phyloP scores from a whole-genome alignment of 2,888 invertebrate genomes.

The Smittia aterrima region DNA sequence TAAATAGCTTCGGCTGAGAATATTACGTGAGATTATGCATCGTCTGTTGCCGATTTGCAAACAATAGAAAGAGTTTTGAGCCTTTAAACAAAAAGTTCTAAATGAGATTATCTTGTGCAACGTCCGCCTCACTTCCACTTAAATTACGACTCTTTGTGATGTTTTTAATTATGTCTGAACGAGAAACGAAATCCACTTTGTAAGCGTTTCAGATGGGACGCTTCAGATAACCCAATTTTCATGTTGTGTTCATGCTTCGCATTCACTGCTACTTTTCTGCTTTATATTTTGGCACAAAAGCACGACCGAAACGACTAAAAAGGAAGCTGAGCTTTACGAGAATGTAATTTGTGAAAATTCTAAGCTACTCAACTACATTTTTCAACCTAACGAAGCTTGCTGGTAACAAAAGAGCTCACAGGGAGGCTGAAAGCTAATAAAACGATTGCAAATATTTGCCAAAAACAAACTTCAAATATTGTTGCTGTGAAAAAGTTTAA shows the following conservation, averaged over 20 bases:
- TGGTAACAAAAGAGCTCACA: background rate
- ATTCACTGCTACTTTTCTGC: background rate
- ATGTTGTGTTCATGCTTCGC: background rate
- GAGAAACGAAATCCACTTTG: background rate
- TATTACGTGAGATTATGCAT: too few species aligned
- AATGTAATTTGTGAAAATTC: slow-evolving; percentile 34
- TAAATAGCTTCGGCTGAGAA: too few species aligned
- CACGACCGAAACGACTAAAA: background rate
- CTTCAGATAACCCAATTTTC: background rate
- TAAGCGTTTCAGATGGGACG: background rate
- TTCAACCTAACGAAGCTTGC: background rate
- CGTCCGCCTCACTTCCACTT: too few species aligned
- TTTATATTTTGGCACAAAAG: background rate
- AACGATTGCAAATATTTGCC: slow-evolving; percentile 19
- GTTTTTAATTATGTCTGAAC: too few species aligned
- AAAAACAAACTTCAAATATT: background rate
- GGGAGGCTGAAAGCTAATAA: background rate
- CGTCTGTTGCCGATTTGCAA: too few species aligned
- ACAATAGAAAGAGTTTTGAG: too few species aligned
- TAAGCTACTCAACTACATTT: slow-evolving; percentile 28
- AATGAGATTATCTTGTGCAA: too few species aligned
- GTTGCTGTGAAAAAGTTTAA: background rate
- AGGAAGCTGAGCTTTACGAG: background rate
- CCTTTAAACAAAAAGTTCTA: too few species aligned
- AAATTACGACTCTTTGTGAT: too few species aligned